These are phyloP conservation scores for Hypomecis atomaria DNA, from an alignment of 2,888 invertebrate species.

Conservation along the genomic window DNA sequence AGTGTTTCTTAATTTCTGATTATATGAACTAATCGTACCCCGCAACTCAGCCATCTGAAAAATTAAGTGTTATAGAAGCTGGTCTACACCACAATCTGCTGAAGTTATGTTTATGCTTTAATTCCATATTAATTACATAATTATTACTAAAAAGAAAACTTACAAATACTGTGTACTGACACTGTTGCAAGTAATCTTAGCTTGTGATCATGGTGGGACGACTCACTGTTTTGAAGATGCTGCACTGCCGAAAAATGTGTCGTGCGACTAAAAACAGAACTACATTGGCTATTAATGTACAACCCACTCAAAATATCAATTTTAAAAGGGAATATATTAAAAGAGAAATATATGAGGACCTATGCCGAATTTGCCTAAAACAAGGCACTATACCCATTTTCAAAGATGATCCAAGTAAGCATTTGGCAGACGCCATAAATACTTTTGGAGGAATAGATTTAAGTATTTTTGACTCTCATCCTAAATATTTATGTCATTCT, in stretches of 20 bases:
- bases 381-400: constrained; percentile 68
- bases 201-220: constrained; percentile 22
- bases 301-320: background rate
- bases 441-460: constrained; percentile 63
- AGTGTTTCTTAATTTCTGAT: too few relatives aligned
- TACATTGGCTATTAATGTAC: background rate
- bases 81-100: too few relatives aligned
- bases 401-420: constrained; percentile 47
- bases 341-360: constrained; percentile 34
- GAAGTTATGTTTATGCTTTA: too few relatives aligned
- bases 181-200: too few relatives aligned
- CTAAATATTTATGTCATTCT: constrained; percentile 66
- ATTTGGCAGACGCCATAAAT: constrained; percentile 58
- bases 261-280: background rate
- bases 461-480: constrained; percentile 58
- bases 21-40: too few relatives aligned
- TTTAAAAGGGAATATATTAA: constrained; percentile 1
- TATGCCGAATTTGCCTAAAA: constrained; percentile 72
- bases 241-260: constrained; percentile 33
- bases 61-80: too few relatives aligned
- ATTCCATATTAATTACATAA: too few relatives aligned
- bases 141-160: too few relatives aligned
- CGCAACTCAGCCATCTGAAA: too few relatives aligned
- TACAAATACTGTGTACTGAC: too few relatives aligned
- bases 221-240: constrained; percentile 29